Evolutionary conservation across 2,888 invertebrate genomes (phyloP).

Genomic region (Ophion costatus): DNA sequence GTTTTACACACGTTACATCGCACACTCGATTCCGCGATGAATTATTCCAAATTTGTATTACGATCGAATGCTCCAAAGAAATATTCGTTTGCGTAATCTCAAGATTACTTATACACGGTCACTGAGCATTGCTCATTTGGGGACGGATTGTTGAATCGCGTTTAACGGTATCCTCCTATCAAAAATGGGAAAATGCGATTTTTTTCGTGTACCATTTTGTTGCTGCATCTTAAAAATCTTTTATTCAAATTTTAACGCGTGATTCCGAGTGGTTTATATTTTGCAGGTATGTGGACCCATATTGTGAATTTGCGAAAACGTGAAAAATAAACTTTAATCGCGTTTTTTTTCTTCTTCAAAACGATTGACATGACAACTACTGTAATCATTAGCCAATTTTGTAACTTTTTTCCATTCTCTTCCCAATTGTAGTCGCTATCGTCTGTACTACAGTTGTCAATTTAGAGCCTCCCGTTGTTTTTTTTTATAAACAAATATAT

Average conservation of each 20-base stretch:
- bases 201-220: background rate
- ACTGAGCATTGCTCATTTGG: slow-evolving; percentile 22
- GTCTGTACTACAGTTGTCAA: background rate
- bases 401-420: background rate
- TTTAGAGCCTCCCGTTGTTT: background rate
- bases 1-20: background rate
- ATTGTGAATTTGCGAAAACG: background rate
- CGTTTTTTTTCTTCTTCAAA: background rate
- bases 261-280: background rate
- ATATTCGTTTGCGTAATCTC: slow-evolving; percentile 8
- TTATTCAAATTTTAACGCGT: background rate
- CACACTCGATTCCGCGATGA: background rate
- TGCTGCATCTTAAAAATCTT: background rate
- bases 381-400: background rate
- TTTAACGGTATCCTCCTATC: background rate
- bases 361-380: background rate
- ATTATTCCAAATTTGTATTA: slow-evolving; percentile 43
- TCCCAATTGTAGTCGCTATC: background rate
- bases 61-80: background rate
- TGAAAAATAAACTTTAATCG: no score
- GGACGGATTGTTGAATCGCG: slow-evolving; percentile 4
- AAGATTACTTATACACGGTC: slow-evolving; percentile 32
- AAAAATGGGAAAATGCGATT: background rate
- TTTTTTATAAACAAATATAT: no score
- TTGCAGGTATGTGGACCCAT: background rate